Conservation (phyloP, 1,140 invertebrate species). For the Drosophila setifemur region DNA sequence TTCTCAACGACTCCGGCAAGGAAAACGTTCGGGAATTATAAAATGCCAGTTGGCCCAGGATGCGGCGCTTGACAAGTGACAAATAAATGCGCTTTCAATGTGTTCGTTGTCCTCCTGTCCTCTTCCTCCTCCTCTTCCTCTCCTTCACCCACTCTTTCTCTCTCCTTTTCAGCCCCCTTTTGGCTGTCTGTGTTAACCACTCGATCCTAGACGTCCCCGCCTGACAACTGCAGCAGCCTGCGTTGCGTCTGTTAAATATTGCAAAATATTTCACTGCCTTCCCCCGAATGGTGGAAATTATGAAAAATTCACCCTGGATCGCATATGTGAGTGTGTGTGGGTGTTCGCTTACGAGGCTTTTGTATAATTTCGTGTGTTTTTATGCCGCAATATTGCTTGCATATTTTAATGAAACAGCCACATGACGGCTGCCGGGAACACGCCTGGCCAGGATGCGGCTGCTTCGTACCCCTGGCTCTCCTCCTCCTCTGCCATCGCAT, state of each 20-base stretch:
- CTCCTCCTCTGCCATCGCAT: neutral
- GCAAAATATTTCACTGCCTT: conserved; percentile 59
- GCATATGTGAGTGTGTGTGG: conserved; percentile 2
- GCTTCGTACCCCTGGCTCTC: too few relatives aligned
- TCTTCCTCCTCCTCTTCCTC: neutral
- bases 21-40: conserved; percentile 64
- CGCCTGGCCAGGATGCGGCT: conserved; percentile 24
- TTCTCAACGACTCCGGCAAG: conserved; percentile 49
- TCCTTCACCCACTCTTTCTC: neutral
- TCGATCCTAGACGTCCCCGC: conserved; percentile 35
- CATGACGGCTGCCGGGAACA: conserved; percentile 55
- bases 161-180: neutral
- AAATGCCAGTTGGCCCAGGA: conserved; percentile 59
- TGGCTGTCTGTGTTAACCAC: conserved; percentile 43
- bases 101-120: conserved; percentile 50
- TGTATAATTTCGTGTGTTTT: conserved; percentile 76
- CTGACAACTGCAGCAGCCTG: conserved; percentile 59
- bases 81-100: conserved; percentile 78
- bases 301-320: conserved; percentile 57
- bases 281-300: conserved; percentile 61
- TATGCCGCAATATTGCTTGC: conserved; percentile 77
- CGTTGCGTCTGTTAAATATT: conserved; percentile 61
- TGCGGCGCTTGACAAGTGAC: conserved; percentile 69
- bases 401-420: conserved; percentile 76
- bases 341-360: conserved; percentile 23